Percentiles rank a stretch among this genome's conserved stretches.
Conservation (phyloP, 1,140 invertebrate species). For the Anthonomus grandis region DNA sequence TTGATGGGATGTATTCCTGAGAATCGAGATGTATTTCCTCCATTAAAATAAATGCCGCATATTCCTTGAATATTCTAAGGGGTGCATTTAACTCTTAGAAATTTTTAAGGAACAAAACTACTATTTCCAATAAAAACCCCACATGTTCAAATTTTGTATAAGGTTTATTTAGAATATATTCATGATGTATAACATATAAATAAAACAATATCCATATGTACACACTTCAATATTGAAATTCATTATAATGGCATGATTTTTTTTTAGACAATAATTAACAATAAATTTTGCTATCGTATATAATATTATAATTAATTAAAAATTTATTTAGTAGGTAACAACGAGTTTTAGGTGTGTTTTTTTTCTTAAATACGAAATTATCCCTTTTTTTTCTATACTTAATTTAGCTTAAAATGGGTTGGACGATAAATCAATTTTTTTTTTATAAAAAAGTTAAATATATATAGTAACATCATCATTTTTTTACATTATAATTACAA, state of each 20-base stretch:
- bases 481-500: neutral
- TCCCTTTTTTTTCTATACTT: too few relatives aligned
- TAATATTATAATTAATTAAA: constrained; percentile 15
- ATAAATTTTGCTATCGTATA: constrained; percentile 1
- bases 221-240: constrained; percentile 7
- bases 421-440: neutral
- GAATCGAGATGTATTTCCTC: too few relatives aligned
- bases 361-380: too few relatives aligned
- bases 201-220: constrained; percentile 15
- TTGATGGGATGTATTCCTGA: too few relatives aligned
- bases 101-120: too few relatives aligned
- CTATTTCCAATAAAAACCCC: neutral
- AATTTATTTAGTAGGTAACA: neutral
- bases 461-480: neutral
- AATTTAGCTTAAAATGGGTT: too few relatives aligned
- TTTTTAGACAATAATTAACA: constrained; percentile 2
- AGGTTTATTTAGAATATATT: constrained; percentile 24
- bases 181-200: constrained; percentile 18
- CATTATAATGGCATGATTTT: neutral
- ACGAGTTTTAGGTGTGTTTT: constrained; percentile 2
- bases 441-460: neutral
- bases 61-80: too few relatives aligned
- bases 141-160: constrained; percentile 18
- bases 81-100: too few relatives aligned
- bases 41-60: too few relatives aligned